These are phyloP conservation scores for Branchipolynoe longqiensis DNA, from an alignment of 2,888 invertebrate species.

Conservation along the genomic window DNA sequence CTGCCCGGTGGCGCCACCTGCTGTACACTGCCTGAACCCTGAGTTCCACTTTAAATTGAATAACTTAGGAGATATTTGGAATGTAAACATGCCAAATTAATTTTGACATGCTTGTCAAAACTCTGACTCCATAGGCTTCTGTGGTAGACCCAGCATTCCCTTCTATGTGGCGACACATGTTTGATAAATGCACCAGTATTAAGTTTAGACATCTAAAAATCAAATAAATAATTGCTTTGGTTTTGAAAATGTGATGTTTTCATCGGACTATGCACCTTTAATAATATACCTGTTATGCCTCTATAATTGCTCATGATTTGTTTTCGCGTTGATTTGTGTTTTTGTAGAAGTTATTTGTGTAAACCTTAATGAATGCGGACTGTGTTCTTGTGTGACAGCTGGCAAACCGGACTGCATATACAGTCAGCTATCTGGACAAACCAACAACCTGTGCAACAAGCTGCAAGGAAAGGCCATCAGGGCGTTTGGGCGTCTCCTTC, in stretches of 20 bases:
- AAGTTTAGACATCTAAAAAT: not conserved
- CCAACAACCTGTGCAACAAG: conserved; percentile 17
- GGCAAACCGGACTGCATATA: not conserved
- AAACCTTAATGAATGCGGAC: not conserved
- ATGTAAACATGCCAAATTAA: not conserved
- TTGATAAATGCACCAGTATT: too few relatives aligned
- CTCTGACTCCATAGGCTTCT: too few relatives aligned
- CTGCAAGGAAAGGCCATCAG: not conserved
- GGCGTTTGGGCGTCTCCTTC: conserved; percentile 15
- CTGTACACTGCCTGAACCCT: too few relatives aligned
- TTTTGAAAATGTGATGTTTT: too few relatives aligned
- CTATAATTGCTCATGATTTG: not conserved
- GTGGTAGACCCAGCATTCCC: too few relatives aligned
- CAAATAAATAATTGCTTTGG: too few relatives aligned
- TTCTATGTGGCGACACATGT: too few relatives aligned
- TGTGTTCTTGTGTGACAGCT: not conserved
- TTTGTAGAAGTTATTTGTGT: not conserved
- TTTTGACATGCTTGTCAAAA: too few relatives aligned
- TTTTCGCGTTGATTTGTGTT: not conserved
- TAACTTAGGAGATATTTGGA: too few relatives aligned
- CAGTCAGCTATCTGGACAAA: not conserved
- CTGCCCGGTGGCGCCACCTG: too few relatives aligned
- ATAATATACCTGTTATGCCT: not conserved
- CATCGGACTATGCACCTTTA: too few relatives aligned
- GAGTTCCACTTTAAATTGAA: too few relatives aligned